Base-by-base conservation (phyloP, 2,888 invertebrate species). In the Polyommatus icarus region DNA sequence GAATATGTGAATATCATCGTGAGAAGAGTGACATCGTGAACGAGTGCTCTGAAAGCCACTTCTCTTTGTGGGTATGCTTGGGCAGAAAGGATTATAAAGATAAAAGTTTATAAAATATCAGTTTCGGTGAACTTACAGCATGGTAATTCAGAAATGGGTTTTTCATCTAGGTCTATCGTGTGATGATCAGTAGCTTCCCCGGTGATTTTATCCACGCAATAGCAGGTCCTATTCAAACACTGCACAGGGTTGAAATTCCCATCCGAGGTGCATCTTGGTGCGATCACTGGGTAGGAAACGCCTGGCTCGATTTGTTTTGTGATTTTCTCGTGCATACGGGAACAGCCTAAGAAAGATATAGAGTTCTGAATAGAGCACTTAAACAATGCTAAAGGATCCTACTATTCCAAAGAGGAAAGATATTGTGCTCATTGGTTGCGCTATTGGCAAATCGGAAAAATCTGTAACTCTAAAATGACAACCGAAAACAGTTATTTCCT, bases 181-280 rank as follows among this genome's bases (percentile, higher is more conserved):
- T 83, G 79, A 0, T 82, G 82, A 0, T 83, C 82, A 0, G 84
- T 81, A 3, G 95, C 91, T 6, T 87, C 85, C 0, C 96, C 96
- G 40, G 95, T 95, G 71, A 92, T 80, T 0, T 84, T 83, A 82
- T 96, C 89, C 10, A 96, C 95, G 84, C 97, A 97, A 79, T 95
- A 92, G 83, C 97, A 96, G 6, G 82, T 86, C 46, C 93, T 93
- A 2, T 89, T 91, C 3, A 95, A 88, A 83, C 97, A 97, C 83
- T 97, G 97, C 10, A 97, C 86, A 0, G 95, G 91, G 86, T 96
- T 95, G 87, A 95, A 97, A 83, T 95, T 95, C 0, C 97, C 97
- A 82, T 96, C 95, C 0, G 95, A 85, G 0, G 95, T 90, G 84
- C 97, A 97, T 5, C 96, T 93, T 3, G 95, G 94, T 1, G 92